Evolutionary conservation across 2,797 vertebrate species (phyloP).

Genomic region (Acropternis orthonyx): DNA sequence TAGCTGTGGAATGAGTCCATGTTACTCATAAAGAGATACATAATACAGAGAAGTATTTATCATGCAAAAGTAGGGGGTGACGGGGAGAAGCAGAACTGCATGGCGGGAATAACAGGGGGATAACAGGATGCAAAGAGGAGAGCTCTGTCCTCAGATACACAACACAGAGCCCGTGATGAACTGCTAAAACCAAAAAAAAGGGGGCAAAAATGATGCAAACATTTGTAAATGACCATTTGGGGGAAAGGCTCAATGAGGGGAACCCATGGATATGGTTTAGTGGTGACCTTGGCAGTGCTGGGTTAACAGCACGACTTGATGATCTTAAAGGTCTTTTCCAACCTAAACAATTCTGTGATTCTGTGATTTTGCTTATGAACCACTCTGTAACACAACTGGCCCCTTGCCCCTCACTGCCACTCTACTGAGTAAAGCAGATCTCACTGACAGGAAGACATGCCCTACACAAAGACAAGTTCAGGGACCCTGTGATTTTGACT

Average conservation of each 20-base stretch:
- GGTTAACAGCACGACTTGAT: background rate
- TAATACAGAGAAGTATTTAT: background rate
- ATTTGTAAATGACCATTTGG: background rate
- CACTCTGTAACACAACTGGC: rapidly evolving
- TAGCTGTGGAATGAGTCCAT: constrained; percentile 7
- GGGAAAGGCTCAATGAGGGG: background rate
- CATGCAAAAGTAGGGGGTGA: background rate
- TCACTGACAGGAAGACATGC: rapidly evolving
- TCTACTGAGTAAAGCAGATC: background rate
- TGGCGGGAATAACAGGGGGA: background rate
- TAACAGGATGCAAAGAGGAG: background rate
- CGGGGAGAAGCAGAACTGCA: background rate
- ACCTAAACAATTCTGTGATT: background rate
- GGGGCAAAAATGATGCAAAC: background rate
- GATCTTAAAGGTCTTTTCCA: background rate
- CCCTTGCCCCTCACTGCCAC: background rate
- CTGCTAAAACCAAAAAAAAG: too few species aligned
- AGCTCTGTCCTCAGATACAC: background rate
- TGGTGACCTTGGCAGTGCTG: background rate
- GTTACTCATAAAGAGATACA: background rate
- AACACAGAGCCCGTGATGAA: rapidly evolving
- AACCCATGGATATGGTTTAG: background rate
- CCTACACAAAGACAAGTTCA: rapidly evolving
- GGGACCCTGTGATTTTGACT: background rate
- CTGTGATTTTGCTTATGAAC: background rate